Conservation (phyloP, 1,140 invertebrate species). For the Sycophila sp. region DNA sequence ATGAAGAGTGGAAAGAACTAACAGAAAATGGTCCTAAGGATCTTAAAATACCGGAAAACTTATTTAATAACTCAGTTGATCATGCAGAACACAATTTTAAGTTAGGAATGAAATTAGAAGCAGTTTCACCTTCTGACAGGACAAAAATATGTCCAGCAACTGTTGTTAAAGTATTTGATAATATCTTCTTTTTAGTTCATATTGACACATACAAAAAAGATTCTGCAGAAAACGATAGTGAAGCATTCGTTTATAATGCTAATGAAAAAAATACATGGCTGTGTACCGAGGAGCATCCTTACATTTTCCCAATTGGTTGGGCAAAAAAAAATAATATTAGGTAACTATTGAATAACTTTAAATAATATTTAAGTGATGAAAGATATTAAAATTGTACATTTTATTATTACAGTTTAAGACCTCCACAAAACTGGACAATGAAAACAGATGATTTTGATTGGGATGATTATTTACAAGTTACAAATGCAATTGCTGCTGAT, state of each 20-base stretch:
- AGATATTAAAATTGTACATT: too few relatives aligned
- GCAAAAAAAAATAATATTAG: conserved; percentile 64
- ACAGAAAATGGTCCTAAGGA: conserved; percentile 65
- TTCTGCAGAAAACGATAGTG: conserved; percentile 51
- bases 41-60: conserved; percentile 51
- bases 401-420: conserved; percentile 54
- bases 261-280: conserved; percentile 65
- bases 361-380: too few relatives aligned
- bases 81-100: conserved; percentile 68
- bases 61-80: conserved; percentile 53
- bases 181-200: conserved; percentile 74
- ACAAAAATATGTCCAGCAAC: conserved; percentile 71
- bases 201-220: conserved; percentile 68
- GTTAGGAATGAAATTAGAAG: conserved; percentile 73
- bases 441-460: conserved; percentile 67
- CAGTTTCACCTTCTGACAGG: conserved; percentile 69
- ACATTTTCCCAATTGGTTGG: conserved; percentile 73
- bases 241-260: conserved; percentile 37
- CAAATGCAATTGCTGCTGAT: conserved; percentile 65
- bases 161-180: conserved; percentile 74
- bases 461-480: conserved; percentile 70
- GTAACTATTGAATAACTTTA: too few relatives aligned
- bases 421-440: conserved; percentile 63
- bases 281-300: conserved; percentile 70
- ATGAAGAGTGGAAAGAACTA: conserved; percentile 67